These are phyloP conservation scores for Megalonaias nervosa DNA, from an alignment of 1,140 invertebrate genomes.

Conservation along the genomic window DNA sequence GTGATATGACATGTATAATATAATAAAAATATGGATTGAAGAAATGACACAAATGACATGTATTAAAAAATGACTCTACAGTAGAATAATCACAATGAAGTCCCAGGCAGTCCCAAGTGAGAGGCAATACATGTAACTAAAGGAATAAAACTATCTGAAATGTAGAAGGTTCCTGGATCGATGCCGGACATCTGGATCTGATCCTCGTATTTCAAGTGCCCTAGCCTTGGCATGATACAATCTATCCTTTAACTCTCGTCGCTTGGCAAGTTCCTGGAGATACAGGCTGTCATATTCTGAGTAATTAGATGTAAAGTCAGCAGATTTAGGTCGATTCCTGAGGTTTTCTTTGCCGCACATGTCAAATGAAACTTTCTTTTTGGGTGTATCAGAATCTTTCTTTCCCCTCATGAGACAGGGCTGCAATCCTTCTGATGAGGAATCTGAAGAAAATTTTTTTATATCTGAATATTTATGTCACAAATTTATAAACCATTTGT, in stretches of 20 bases:
- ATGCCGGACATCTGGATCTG: conserved; percentile 38
- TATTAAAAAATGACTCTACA: too few relatives aligned
- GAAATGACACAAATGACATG: too few relatives aligned
- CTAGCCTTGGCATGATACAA: conserved; percentile 55
- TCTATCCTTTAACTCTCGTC: conserved; percentile 57
- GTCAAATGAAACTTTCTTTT: conserved; percentile 65
- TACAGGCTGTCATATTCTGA: conserved; percentile 46
- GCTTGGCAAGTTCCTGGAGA: conserved; percentile 47
- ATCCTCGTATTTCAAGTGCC: conserved; percentile 45
- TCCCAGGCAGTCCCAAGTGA: too few relatives aligned
- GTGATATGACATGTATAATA: too few relatives aligned
- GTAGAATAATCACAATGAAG: too few relatives aligned
- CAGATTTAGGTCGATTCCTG: conserved; percentile 40
- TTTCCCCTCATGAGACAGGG: conserved; percentile 57
- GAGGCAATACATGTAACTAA: neutral
- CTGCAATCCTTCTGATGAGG: conserved; percentile 30
- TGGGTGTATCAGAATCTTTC: conserved; percentile 57
- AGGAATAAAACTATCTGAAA: conserved; percentile 46
- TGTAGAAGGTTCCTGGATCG: conserved; percentile 52
- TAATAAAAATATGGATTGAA: too few relatives aligned
- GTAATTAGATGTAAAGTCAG: conserved; percentile 42
- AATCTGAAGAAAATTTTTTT: conserved; percentile 19
- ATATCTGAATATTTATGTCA: neutral
- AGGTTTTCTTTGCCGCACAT: conserved; percentile 64
- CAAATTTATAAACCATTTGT: neutral